Conservation (phyloP, 2,797 vertebrate species). For the Nothura maculosa region DNA sequence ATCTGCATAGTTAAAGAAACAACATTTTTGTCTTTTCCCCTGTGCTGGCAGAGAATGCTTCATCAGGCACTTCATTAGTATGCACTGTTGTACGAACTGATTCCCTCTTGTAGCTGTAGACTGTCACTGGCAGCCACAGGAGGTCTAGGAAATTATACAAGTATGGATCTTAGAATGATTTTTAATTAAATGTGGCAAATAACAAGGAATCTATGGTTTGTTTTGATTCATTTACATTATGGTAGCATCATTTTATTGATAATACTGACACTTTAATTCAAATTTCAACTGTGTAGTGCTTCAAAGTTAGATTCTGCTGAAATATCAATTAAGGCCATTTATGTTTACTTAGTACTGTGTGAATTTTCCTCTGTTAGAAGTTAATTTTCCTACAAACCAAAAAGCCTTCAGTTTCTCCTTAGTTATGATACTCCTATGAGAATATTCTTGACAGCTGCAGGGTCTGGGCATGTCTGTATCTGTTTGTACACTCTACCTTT, state of each 20-base stretch:
- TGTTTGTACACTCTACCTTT: not conserved
- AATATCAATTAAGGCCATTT: not conserved
- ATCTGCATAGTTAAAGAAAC: constrained; percentile 49
- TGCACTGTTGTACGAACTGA: constrained; percentile 38
- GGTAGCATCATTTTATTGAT: not conserved
- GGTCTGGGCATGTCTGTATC: not conserved
- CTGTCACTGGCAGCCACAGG: constrained; percentile 36
- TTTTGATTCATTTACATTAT: constrained; percentile 32
- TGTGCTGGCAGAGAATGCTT: constrained; percentile 3
- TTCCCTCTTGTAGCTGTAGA: constrained; percentile 25
- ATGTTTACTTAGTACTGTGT: not conserved
- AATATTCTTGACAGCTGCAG: not conserved
- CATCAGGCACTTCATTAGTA: constrained; percentile 58
- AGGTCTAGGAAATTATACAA: constrained; percentile 37
- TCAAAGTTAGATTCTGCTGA: not conserved
- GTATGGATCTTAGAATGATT: constrained; percentile 43
- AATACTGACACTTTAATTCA: not conserved
- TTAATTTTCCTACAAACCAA: not conserved
- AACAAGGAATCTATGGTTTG: constrained; percentile 27
- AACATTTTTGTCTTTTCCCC: constrained; percentile 15
- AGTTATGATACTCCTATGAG: not conserved
- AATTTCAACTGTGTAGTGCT: not conserved
- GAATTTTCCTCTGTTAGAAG: not conserved
- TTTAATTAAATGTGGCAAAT: constrained; percentile 60
- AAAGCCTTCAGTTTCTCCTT: not conserved